A percentile compares a stretch with the other conserved stretches of the same genome.
These are phyloP conservation scores for Hemithea aestivaria DNA, from an alignment of 2,888 invertebrate species.

Conservation along the genomic window DNA sequence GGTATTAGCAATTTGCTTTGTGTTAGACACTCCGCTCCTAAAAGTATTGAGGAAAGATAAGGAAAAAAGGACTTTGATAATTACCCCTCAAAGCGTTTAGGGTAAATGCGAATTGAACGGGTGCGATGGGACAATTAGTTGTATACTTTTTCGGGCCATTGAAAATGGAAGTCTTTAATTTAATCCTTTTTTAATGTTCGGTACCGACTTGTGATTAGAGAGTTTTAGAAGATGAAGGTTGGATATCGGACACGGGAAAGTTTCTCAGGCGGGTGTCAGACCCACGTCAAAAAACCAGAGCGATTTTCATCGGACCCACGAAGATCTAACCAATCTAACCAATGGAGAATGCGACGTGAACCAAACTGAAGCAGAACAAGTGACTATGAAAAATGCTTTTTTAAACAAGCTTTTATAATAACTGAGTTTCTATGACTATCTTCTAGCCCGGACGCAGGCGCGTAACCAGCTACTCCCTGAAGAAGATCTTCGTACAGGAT, in stretches of 20 bases:
- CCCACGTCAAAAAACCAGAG: conserved; percentile 44
- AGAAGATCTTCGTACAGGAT: no score
- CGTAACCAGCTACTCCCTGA: no score
- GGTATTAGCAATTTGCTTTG: conserved; percentile 70
- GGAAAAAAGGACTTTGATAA: conserved; percentile 54
- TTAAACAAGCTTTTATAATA: no score
- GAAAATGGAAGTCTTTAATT: conserved; percentile 29
- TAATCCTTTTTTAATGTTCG: conserved; percentile 23
- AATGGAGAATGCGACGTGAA: no score
- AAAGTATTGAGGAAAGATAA: conserved; percentile 54
- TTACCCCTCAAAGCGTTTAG: conserved; percentile 54
- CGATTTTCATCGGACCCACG: conserved; percentile 35
- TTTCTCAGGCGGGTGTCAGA: conserved; percentile 38
- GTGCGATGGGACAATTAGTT: conserved; percentile 46
- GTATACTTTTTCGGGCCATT: conserved; percentile 33
- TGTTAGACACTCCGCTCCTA: conserved; percentile 50
- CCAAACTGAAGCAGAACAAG: no score
- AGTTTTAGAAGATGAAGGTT: conserved; percentile 11
- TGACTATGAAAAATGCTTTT: no score
- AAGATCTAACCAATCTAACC: no score
- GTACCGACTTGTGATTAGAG: conserved; percentile 13
- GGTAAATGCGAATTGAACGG: conserved; percentile 51
- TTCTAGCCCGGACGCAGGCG: no score
- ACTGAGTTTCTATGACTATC: no score
- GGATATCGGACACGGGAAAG: conserved; percentile 28